These are phyloP conservation scores for Synchiropus splendidus DNA, from an alignment of 2,113 vertebrate genomes.

Conservation along the genomic window DNA sequence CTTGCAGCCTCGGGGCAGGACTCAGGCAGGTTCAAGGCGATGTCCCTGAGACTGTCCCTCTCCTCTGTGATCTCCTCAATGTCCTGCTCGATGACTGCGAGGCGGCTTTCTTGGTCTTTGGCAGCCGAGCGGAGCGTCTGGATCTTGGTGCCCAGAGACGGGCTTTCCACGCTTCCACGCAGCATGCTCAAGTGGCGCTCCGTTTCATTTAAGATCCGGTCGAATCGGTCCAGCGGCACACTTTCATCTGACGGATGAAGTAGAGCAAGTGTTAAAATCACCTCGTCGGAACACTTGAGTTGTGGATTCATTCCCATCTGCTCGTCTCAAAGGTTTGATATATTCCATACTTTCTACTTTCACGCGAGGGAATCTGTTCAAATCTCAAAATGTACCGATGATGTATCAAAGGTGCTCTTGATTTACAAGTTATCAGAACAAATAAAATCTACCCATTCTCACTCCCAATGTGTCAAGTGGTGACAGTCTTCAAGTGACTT, in stretches of 20 bases:
- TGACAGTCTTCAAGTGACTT: too few relatives aligned
- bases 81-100: constrained; percentile 68
- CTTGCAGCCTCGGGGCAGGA: constrained; percentile 59
- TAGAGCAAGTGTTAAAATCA: not conserved
- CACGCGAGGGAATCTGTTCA: too few relatives aligned
- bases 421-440: too few relatives aligned
- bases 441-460: too few relatives aligned
- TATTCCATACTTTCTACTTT: too few relatives aligned
- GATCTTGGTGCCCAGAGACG: constrained; percentile 67
- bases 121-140: constrained; percentile 68
- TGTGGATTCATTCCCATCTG: too few relatives aligned
- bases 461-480: too few relatives aligned
- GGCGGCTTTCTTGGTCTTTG: constrained; percentile 60
- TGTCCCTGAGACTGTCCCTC: constrained; percentile 80
- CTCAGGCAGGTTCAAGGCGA: constrained; percentile 72
- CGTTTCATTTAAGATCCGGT: constrained; percentile 64
- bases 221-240: constrained; percentile 50
- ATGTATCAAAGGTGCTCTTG: too few relatives aligned
- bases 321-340: too few relatives aligned
- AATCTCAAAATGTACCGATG: too few relatives aligned
- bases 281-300: too few relatives aligned
- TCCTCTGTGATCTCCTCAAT: constrained; percentile 75
- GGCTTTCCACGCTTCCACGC: constrained; percentile 57
- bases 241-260: constrained; percentile 42
- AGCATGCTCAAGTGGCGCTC: constrained; percentile 62